Base-by-base conservation (phyloP, 2,888 invertebrate species). In the Agrypnus murinus region DNA sequence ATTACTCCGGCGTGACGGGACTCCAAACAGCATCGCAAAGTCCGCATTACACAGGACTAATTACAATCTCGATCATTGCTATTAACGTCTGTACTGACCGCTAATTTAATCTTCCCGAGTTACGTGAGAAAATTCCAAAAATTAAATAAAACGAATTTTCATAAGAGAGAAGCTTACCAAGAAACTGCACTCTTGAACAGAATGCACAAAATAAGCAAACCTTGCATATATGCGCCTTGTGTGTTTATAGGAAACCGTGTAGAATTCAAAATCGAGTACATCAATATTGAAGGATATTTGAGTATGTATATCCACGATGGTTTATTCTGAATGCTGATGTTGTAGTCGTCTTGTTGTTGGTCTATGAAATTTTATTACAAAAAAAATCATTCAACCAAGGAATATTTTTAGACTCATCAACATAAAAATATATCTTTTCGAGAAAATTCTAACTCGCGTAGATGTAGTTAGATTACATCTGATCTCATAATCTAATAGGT, bases 1-100 rank as follows among this genome's bases (percentile, higher is more conserved):
- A 78, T 78, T 78, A 78, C 76, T 71, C 66, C 71, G 73, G 69
- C 78, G 78, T 78, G 78, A 78, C 76, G 72, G 66, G 77, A 76
- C 76, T 76, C 72, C 75, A 74, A 78, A 75, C 74, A 72, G 67
- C 71, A 74, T 71, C 74, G 68, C 73, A 73, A 74, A 76, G 74
- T 67, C 71, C 45, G 71, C 69, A 67, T 74, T 75, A 76, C 74
- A 71, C 65, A 66, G 65, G 70, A 70, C 70, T 68, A 73, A 71
- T 73, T 72, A 65, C 64, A 68, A 50, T 36, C 59, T 65, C 67
- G 68, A 71, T 68, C 64, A 48, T 64, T 53, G 25, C 64, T 50
- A 64, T 53, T 64, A 64, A 64, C 38, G 34, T 64, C 53, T 48
- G 31, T 32, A 48, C 36, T 64, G 53, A 53, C 64, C 64, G 45